Conservation (phyloP, 2,888 invertebrate genomes). For the Polydesmus complanatus region DNA sequence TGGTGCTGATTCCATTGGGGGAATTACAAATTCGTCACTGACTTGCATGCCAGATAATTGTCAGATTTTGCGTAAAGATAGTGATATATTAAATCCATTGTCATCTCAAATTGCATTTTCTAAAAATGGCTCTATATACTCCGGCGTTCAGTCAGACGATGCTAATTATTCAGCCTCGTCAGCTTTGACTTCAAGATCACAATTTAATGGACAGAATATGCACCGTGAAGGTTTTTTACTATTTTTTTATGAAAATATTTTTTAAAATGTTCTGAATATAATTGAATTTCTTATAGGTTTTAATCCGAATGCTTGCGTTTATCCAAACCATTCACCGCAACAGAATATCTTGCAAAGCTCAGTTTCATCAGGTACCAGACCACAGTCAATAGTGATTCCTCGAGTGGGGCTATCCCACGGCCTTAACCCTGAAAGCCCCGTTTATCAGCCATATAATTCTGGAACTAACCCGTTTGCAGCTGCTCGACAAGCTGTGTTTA, state of each 20-base stretch:
- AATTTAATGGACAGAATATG: slow-evolving; percentile 26
- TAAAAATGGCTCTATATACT: slow-evolving; percentile 15
- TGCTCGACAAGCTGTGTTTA: slow-evolving; percentile 15
- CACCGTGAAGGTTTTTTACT: slow-evolving; percentile 27
- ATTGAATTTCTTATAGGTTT: slow-evolving; percentile 2
- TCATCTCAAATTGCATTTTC: neutral
- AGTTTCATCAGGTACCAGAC: slow-evolving; percentile 2
- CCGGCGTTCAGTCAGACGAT: slow-evolving; percentile 32
- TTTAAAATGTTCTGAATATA: neutral
- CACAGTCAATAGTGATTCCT: slow-evolving; percentile 6
- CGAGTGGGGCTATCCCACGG: slow-evolving; percentile 15
- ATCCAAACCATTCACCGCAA: slow-evolving; percentile 6
- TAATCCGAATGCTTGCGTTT: neutral
- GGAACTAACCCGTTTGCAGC: slow-evolving; percentile 19
- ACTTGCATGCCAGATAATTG: neutral
- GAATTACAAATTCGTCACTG: neutral
- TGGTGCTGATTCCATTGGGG: neutral
- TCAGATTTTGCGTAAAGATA: neutral
- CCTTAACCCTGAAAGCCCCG: slow-evolving; percentile 17
- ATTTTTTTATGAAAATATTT: neutral
- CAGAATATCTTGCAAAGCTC: neutral
- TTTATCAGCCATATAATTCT: slow-evolving; percentile 19
- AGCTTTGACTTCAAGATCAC: slow-evolving; percentile 26
- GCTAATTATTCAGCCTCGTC: slow-evolving; percentile 27
- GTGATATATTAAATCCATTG: neutral